A percentile compares a stretch with the other conserved stretches of the same genome.
phyloP scores from a whole-genome alignment of 2,113 vertebrate species.

The Eretmochelys imbricata region DNA sequence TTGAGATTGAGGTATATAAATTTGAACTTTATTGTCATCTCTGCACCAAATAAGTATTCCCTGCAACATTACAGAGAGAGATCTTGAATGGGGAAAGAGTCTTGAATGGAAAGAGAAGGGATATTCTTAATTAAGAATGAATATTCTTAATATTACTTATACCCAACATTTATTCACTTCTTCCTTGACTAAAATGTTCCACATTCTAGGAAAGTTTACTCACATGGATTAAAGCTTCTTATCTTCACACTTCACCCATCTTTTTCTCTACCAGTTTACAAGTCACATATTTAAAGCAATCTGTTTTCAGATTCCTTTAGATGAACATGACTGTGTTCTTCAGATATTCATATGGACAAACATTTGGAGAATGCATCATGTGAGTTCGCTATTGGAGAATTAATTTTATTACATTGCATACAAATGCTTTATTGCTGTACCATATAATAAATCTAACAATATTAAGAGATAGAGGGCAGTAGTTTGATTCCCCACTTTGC shows the following conservation, averaged over 20 bases:
- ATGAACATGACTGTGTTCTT: fast-evolving
- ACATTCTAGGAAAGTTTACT: not conserved
- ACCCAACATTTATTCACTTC: not conserved
- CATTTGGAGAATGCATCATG: not conserved
- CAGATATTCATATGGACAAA: not conserved
- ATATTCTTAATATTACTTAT: not conserved
- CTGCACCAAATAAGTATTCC: not conserved
- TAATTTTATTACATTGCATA: not conserved
- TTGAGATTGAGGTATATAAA: not conserved
- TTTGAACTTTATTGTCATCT: not conserved
- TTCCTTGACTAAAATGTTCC: not conserved
- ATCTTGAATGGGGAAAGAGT: not conserved
- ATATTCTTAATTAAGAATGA: not conserved
- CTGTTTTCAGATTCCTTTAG: not conserved
- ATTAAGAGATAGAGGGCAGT: not conserved
- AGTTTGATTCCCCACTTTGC: not conserved
- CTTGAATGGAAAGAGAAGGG: not conserved
- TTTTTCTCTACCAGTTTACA: not conserved
- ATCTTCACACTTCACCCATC: not conserved
- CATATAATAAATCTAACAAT: not conserved
- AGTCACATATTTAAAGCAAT: not conserved
- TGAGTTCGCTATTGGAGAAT: not conserved
- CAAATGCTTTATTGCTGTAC: not conserved
- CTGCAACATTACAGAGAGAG: not conserved
- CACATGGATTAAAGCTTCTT: not conserved